These are phyloP conservation scores for Paracentrotus lividus DNA, from an alignment of 53 echinoderm and acorn worm genomes.

Conservation along the genomic window DNA sequence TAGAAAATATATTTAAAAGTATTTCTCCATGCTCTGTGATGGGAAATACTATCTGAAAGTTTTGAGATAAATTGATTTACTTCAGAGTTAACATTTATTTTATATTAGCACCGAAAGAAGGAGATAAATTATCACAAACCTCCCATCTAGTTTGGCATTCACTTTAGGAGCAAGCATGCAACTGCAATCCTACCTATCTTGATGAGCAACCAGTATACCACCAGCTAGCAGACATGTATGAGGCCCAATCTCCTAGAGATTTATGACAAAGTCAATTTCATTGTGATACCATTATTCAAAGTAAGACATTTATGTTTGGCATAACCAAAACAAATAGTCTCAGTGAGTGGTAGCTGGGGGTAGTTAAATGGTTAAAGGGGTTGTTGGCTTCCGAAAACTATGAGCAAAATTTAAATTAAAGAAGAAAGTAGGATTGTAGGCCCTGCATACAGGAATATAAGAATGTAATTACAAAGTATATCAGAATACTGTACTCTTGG, in stretches of 20 bases:
- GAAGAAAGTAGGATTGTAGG: too few species aligned
- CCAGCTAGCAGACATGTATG: slow-evolving; percentile 1
- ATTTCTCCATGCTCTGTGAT: too few species aligned
- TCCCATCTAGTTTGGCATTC: too few species aligned
- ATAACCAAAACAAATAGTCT: slow-evolving; percentile 50
- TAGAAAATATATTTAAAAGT: too few species aligned
- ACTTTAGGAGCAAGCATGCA: neutral
- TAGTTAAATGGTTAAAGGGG: slow-evolving; percentile 50
- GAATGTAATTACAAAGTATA: too few species aligned
- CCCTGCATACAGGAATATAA: too few species aligned
- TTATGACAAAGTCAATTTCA: slow-evolving; percentile 48
- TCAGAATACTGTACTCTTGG: too few species aligned
- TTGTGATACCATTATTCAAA: slow-evolving; percentile 36
- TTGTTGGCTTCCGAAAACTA: neutral
- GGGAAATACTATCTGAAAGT: too few species aligned
- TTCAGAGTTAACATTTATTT: too few species aligned
- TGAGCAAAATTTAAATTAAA: neutral
- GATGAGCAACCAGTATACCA: neutral
- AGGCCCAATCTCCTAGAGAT: slow-evolving; percentile 31
- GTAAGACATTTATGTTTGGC: slow-evolving; percentile 52
- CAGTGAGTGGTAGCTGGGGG: slow-evolving; percentile 43
- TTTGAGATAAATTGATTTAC: too few species aligned
- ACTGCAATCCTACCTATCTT: neutral
- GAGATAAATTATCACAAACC: too few species aligned
- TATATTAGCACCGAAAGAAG: too few species aligned